Percentiles rank a stretch among this genome's conserved stretches.
These are phyloP conservation scores for Acanthopleura granulata DNA, from an alignment of 2,888 invertebrate species.

Conservation along the genomic window DNA sequence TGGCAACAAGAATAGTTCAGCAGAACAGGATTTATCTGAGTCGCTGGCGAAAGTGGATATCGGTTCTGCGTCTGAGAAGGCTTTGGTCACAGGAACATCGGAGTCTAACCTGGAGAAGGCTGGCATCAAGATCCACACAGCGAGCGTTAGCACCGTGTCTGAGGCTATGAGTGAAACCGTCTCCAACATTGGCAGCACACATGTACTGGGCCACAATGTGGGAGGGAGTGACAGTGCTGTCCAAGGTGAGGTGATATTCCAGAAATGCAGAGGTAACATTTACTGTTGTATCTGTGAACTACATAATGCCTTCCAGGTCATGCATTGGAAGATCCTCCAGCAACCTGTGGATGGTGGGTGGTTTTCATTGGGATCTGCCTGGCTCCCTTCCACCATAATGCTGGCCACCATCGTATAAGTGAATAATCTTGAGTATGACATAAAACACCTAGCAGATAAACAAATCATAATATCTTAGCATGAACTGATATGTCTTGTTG, in stretches of 20 bases:
- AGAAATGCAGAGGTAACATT: no score
- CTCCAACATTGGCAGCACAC: constrained; percentile 57
- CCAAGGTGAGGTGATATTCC: constrained; percentile 46
- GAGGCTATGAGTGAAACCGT: constrained; percentile 47
- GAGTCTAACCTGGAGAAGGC: constrained; percentile 28
- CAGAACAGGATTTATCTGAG: constrained; percentile 6
- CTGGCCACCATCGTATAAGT: no score
- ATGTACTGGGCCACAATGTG: constrained; percentile 50
- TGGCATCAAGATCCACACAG: constrained; percentile 46
- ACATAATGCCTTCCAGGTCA: no score
- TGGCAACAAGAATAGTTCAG: constrained; percentile 8
- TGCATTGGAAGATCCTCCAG: no score
- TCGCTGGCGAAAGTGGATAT: neutral
- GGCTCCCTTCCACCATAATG: no score
- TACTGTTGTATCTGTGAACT: no score
- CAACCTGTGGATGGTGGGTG: no score
- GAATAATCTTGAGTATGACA: no score
- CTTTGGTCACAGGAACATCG: constrained; percentile 14
- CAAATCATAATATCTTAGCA: no score
- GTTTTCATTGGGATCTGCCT: no score
- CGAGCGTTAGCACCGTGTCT: constrained; percentile 51
- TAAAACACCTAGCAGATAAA: no score
- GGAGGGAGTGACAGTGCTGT: constrained; percentile 35
- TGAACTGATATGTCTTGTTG: no score
- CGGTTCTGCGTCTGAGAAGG: neutral